Conservation (phyloP, 2,797 vertebrate species). For the Centroberyx gerrardi region DNA sequence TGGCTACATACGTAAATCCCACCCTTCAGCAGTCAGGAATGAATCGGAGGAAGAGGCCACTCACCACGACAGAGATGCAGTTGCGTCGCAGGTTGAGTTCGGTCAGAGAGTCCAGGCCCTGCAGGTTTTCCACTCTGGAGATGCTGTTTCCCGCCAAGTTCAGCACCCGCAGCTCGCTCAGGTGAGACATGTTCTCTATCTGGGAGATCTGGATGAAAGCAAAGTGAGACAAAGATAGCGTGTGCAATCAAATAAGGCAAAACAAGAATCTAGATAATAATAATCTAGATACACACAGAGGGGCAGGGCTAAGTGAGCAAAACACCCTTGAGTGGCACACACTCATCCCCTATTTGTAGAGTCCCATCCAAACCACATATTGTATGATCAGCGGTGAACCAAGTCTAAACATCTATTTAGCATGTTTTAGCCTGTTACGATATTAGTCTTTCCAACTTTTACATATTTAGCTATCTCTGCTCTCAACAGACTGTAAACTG, state of each 20-base stretch:
- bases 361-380: conserved; percentile 5
- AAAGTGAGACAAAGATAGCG: conserved; percentile 17
- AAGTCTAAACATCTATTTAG: not conserved
- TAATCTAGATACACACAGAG: not conserved
- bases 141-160: conserved; percentile 95
- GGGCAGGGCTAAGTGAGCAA: not conserved
- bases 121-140: conserved; percentile 89
- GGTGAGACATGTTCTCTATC: conserved; percentile 92
- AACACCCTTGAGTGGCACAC: not conserved
- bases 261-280: conserved; percentile 4
- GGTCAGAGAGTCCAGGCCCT: conserved; percentile 89
- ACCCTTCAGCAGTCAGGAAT: not conserved
- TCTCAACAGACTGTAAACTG: no score
- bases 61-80: conserved; percentile 92
- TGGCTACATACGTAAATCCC: not conserved
- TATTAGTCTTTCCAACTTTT: no score
- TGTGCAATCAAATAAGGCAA: not conserved
- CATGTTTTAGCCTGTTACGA: not conserved
- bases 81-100: conserved; percentile 95
- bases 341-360: not conserved
- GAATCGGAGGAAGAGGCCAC: conserved; percentile 52
- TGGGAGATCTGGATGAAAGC: conserved; percentile 88
- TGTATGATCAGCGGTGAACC: not conserved
- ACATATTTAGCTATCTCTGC: not conserved
- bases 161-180: conserved; percentile 91